phyloP scores from a whole-genome alignment of 2,113 vertebrate species.

The Menidia beryllina region DNA sequence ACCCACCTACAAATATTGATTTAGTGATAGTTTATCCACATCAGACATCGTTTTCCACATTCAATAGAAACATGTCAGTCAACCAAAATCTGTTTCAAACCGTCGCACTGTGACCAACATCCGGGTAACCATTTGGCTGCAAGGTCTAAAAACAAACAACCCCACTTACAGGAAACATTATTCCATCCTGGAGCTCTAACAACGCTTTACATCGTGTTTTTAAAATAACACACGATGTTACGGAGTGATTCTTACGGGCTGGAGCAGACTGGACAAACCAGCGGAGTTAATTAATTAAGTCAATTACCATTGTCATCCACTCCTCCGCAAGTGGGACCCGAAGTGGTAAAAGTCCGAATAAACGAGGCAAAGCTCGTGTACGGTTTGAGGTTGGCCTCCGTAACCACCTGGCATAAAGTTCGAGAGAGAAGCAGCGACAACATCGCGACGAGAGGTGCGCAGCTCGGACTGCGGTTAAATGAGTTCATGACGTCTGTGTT shows the following conservation, averaged over 20 bases:
- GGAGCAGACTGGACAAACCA: neutral
- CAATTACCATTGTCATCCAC: conserved; percentile 39
- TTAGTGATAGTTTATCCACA: no score
- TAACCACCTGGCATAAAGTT: conserved; percentile 25
- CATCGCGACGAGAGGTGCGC: conserved; percentile 14
- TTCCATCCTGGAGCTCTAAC: neutral
- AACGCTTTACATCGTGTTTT: no score
- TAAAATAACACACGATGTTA: rapidly evolving
- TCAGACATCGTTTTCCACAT: neutral
- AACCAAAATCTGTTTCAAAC: conserved; percentile 17
- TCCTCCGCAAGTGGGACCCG: conserved; percentile 19
- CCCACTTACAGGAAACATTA: neutral
- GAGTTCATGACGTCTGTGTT: neutral
- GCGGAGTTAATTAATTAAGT: neutral
- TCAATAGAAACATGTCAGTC: conserved; percentile 3
- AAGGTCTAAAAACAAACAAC: no score
- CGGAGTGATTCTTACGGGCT: neutral
- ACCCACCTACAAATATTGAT: neutral
- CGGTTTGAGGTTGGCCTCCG: conserved; percentile 11
- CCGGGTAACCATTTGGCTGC: no score
- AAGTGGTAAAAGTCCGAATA: conserved; percentile 25
- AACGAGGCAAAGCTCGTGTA: neutral
- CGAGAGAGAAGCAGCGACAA: conserved; percentile 11
- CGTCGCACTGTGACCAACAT: neutral
- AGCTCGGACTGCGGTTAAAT: no score